Base-by-base conservation (phyloP, 2,797 vertebrate genomes). In the Pseudomugil tenellus region DNA sequence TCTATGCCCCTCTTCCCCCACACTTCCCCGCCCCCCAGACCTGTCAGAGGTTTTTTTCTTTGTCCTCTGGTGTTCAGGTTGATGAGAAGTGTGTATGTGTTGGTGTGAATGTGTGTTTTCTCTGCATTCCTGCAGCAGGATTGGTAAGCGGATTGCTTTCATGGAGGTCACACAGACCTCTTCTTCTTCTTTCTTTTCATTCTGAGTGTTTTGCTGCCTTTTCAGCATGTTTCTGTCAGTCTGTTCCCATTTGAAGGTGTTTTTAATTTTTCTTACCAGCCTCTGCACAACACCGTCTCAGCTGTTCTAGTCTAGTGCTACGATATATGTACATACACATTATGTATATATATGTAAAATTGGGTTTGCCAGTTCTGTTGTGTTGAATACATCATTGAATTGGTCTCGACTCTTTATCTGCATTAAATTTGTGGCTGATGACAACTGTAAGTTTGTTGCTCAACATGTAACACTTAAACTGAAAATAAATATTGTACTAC, bases 401-500 rank as follows among this genome's bases (percentile, higher is more conserved):
- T 96, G 94, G 94, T 95, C 95, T 95, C 80, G 57, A 89, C 94
- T 84, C 70, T 95, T 95, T 92, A 94, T 91, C 95, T 95, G 95
- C 96, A 95, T 97, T 95, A 92, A 94, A 95, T 94, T 95, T 96
- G 95, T 98, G 95, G 95, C 95, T 96, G 94, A 96, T 95, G 95
- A 96, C 92, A 89, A 95, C 94, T 97, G 95, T 96, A 94, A 95
- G 95, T 92, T 96, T 96, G 95, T 97, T 97, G 95, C 95, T 96
- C 95, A 96, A 95, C 93, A 95, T 97, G 95, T 97, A 98, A 97
- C 94, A 92, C 88, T 91, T 92, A 94, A 96, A 92, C 84, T 94
- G 94, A 96, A 95, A 98, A 98, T 97, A 98, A 98, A 98, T 98
- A 96, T 96, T 97, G 96, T 97, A 96, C 95, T 95, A 96, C 94